Evolutionary conservation across 2,888 invertebrate species (phyloP), one percentile per base, ranked within the genome.

Genomic region (Toxonevra muliebris): DNA sequence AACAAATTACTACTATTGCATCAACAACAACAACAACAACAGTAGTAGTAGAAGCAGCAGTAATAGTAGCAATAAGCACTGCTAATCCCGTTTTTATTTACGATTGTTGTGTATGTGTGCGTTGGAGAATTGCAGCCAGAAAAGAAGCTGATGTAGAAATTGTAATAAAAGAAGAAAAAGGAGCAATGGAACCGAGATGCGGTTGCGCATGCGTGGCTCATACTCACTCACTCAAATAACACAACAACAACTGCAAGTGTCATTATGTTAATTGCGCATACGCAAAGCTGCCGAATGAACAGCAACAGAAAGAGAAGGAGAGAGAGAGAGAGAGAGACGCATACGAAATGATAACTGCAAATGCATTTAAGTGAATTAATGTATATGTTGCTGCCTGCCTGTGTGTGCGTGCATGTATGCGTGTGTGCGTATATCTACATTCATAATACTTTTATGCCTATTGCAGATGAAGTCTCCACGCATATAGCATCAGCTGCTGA

Each of bases 261-360:
- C 74, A 76, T 76, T 76, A 76, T 74, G 76, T 75, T 76, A 75
- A 76, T 74, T 76, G 74, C 63, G 71, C 69, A 68, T 66, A 57
- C 67, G 61, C 5, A 45, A 71, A 69, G 67, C 68, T 64, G 68
- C 68, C 71, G 67, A 66, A 66, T 68, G 52, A 54, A 19, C 43
- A 30, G 43, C 10, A 4, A 40, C 17, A 1, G 63, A 1, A 12
- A 9, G 12, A 42, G 40, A 30, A n/a, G n/a, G 40, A 2, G 20
- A 45, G 15, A 8, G 12, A 2, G 55, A 55, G 13, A 15, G 30
- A 30, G 7, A 41, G n/a, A 30, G 20, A 20, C 7, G 17, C 42
- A 57, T 15, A 30, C 17, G 42, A 42, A 17, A 42, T 41, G 45
- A 45, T 19, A 13, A 30, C 30, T 19, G 12, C 15, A 54, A 40